phyloP scores from a whole-genome alignment of 2,888 invertebrate genomes.

The Slavum lentiscoides region DNA sequence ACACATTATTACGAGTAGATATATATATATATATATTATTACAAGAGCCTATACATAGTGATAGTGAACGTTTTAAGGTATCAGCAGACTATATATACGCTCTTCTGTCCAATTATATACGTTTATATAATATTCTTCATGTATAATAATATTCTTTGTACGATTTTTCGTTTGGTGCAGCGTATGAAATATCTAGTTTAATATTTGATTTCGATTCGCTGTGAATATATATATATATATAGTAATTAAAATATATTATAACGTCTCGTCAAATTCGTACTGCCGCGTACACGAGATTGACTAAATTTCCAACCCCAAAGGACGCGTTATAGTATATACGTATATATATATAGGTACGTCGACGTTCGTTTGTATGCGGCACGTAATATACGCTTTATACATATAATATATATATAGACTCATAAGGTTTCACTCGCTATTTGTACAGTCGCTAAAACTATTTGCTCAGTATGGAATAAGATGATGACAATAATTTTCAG shows the following conservation, averaged over 20 bases:
- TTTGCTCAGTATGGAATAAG: background rate
- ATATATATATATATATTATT: too few relatives aligned
- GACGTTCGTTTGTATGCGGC: conserved; percentile 2
- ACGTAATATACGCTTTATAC: too few relatives aligned
- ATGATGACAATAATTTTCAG: conserved; percentile 39
- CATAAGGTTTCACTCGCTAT: conserved; percentile 13
- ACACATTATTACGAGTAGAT: background rate
- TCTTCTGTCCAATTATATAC: too few relatives aligned
- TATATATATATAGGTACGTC: conserved; percentile 6
- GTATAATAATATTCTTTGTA: too few relatives aligned
- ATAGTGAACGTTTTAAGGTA: background rate
- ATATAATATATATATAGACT: background rate
- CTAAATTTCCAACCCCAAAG: background rate
- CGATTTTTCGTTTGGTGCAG: too few relatives aligned
- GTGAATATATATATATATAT: background rate
- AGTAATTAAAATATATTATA: background rate
- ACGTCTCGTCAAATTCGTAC: background rate
- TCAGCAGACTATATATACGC: too few relatives aligned
- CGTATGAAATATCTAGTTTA: too few relatives aligned
- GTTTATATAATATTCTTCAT: too few relatives aligned
- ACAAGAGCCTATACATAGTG: too few relatives aligned
- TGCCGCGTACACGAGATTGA: background rate
- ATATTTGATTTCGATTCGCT: background rate
- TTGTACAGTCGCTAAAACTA: conserved; percentile 46
- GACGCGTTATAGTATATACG: too few relatives aligned